Evolutionary conservation across 1,140 invertebrate species (phyloP).

Genomic region (Diachasma alloeum): DNA sequence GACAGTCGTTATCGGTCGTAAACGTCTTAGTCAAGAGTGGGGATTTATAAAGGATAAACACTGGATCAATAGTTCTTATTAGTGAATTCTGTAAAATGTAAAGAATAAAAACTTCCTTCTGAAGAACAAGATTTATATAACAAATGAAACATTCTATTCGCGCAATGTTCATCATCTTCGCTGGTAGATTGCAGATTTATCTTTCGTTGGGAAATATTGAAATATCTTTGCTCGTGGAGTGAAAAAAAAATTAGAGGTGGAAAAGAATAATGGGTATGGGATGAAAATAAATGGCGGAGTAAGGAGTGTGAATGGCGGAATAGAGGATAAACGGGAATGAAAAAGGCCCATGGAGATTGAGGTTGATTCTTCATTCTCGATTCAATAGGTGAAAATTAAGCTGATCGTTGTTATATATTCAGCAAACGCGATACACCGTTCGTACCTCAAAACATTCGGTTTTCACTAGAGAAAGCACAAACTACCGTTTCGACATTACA

Average conservation of each 20-base stretch:
- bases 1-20: background rate
- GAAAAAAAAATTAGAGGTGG: background rate
- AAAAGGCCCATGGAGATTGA: slow-evolving; percentile 1
- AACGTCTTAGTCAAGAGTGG: background rate
- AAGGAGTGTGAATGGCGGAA: background rate
- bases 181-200: background rate
- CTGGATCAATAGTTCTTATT: background rate
- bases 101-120: background rate
- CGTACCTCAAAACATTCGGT: slow-evolving; percentile 22
- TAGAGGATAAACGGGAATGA: slow-evolving; percentile 5
- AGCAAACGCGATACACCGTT: background rate
- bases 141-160: background rate
- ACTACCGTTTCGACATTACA: slow-evolving; percentile 7
- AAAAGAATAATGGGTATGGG: background rate
- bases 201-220: background rate
- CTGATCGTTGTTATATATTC: slow-evolving; percentile 14
- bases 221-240: background rate
- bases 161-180: background rate
- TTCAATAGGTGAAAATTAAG: slow-evolving; percentile 25
- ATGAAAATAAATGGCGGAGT: slow-evolving; percentile 9
- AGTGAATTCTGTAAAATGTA: background rate
- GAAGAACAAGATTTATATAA: background rate
- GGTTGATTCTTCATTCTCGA: background rate
- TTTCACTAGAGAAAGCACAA: slow-evolving; percentile 9
- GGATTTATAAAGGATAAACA: background rate